Conservation (phyloP, 1,140 invertebrate genomes). For the Dendrolimus punctatus region DNA sequence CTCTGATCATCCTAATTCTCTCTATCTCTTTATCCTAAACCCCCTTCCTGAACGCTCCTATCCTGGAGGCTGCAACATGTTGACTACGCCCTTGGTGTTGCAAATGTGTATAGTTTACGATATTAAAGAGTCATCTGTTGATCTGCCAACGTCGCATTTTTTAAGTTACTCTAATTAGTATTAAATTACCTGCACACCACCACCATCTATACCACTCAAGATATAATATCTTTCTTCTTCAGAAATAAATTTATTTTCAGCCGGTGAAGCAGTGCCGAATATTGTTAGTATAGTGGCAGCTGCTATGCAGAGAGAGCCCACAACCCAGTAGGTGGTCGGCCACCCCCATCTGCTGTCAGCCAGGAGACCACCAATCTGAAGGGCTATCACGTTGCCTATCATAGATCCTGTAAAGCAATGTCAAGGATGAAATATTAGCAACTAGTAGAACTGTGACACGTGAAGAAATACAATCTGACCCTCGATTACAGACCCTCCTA, state of each 20-base stretch:
- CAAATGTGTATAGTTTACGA: too few species aligned
- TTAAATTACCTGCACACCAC: conserved; percentile 21
- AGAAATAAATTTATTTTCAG: conserved; percentile 73
- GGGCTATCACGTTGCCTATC: conserved; percentile 62
- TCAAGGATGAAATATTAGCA: too few species aligned
- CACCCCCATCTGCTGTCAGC: conserved; percentile 58
- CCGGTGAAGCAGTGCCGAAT: conserved; percentile 67
- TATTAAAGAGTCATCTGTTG: too few species aligned
- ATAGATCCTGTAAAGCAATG: conserved; percentile 24
- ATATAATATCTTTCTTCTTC: conserved; percentile 75
- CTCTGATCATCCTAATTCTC: too few species aligned
- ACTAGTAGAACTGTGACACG: too few species aligned
- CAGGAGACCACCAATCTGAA: conserved; percentile 66
- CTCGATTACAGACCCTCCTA: too few species aligned
- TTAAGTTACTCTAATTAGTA: not conserved
- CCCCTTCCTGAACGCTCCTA: too few species aligned
- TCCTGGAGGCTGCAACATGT: too few species aligned
- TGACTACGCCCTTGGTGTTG: too few species aligned
- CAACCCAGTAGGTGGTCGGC: conserved; percentile 73
- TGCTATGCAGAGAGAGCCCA: conserved; percentile 66
- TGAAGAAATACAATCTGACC: too few species aligned
- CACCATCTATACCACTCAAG: conserved; percentile 23
- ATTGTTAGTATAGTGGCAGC: conserved; percentile 51
- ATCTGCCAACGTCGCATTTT: too few species aligned
- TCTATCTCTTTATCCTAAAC: too few species aligned